Percentiles rank a stretch among this genome's conserved stretches.
Conservation (phyloP, 1,140 invertebrate genomes). For the Neodiprion lecontei region DNA sequence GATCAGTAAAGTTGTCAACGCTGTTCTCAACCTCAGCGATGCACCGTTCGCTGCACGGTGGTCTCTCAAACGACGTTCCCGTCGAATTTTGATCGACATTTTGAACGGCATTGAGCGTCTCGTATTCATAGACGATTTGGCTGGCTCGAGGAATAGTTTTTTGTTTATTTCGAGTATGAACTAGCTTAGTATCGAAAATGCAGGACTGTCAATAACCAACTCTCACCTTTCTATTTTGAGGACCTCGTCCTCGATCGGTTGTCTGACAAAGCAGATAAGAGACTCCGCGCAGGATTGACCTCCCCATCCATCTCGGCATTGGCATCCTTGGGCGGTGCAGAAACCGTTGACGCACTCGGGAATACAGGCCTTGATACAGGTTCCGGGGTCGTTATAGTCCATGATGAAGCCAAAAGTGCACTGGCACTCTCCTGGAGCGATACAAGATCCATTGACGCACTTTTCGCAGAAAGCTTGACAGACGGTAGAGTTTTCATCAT, state of each 20-base stretch:
- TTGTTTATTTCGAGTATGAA: no score
- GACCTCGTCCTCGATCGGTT: not conserved
- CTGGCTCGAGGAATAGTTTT: no score
- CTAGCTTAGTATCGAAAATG: no score
- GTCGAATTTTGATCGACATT: not conserved
- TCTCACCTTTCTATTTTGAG: not conserved
- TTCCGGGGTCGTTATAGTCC: conserved; percentile 42
- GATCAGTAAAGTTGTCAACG: not conserved
- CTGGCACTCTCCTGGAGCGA: conserved; percentile 64
- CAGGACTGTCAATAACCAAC: not conserved
- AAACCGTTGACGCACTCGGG: not conserved
- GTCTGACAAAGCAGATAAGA: not conserved
- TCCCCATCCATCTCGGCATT: not conserved
- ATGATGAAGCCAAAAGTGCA: conserved; percentile 67
- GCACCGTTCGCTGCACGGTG: not conserved
- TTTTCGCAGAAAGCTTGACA: conserved; percentile 63
- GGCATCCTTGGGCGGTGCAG: not conserved
- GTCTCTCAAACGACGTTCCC: not conserved
- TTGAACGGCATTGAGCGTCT: not conserved
- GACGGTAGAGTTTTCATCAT: conserved; percentile 37
- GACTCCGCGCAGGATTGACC: not conserved
- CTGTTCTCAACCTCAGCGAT: not conserved
- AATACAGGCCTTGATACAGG: not conserved
- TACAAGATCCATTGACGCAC: conserved; percentile 64
- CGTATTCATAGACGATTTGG: not conserved